These are phyloP conservation scores for Drosophila cardini DNA, from an alignment of 1,140 invertebrate genomes.

Conservation along the genomic window DNA sequence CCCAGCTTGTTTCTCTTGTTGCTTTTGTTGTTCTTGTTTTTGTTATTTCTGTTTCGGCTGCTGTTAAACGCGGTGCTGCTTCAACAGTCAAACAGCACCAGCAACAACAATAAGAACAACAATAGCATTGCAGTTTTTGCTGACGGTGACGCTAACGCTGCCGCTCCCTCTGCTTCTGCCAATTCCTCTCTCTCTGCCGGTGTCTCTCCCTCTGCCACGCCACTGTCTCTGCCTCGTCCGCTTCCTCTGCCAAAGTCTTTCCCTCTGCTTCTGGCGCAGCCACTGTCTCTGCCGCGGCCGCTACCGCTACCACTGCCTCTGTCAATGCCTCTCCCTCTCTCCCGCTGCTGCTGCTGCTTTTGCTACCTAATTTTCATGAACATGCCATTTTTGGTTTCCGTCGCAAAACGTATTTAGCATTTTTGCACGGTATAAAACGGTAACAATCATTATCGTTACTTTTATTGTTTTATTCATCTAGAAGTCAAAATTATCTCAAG, in stretches of 20 bases:
- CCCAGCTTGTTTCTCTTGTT: conserved; percentile 47
- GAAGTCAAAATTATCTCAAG: conserved; percentile 55
- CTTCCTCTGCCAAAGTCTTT: too few relatives aligned
- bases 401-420: conserved; percentile 56
- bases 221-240: too few relatives aligned
- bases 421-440: conserved; percentile 63
- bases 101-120: conserved; percentile 30
- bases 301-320: not conserved
- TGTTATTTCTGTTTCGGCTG: conserved; percentile 6
- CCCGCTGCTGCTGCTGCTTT: not conserved
- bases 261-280: too few relatives aligned
- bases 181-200: too few relatives aligned
- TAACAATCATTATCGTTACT: conserved; percentile 63
- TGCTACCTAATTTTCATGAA: conserved; percentile 62
- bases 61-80: conserved; percentile 18
- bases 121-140: conserved; percentile 17
- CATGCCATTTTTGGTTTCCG: conserved; percentile 59
- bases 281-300: not conserved
- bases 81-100: conserved; percentile 26
- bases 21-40: conserved; percentile 23
- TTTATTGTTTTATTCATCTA: conserved; percentile 60
- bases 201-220: too few relatives aligned
- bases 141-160: not conserved
- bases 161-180: too few relatives aligned
- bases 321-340: too few relatives aligned